Conservation (phyloP, 92 coral and sea anemone species). For the Isaurus tuberculatus region DNA sequence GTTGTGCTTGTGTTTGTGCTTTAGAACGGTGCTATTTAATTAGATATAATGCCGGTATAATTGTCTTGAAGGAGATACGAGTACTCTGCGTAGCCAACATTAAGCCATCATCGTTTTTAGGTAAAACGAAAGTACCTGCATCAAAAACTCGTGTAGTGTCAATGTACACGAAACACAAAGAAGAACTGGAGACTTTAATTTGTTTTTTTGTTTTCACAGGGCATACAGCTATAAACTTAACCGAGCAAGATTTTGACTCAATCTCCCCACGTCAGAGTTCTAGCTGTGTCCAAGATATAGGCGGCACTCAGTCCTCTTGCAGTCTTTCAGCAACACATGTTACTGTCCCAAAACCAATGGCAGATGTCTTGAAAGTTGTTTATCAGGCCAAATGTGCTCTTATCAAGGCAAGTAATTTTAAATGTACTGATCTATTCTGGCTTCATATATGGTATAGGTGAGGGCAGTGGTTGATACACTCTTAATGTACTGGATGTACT, state of each 20-base stretch:
- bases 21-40: no score
- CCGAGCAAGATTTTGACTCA: slow-evolving; percentile 59
- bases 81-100: no score
- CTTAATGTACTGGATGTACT: no score
- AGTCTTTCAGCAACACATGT: slow-evolving; percentile 59
- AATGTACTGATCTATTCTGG: background rate
- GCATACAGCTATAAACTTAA: slow-evolving; percentile 78
- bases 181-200: background rate
- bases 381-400: slow-evolving; percentile 94
- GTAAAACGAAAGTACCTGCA: no score
- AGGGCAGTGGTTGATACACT: background rate
- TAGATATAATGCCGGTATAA: no score
- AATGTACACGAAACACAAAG: no score
- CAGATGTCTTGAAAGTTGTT: slow-evolving; percentile 89
- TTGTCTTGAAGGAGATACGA: no score
- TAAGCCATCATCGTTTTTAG: no score
- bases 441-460: background rate
- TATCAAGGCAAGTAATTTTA: slow-evolving; percentile 69
- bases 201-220: slow-evolving; percentile 57
- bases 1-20: no score
- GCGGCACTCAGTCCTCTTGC: slow-evolving; percentile 56
- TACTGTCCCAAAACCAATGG: slow-evolving; percentile 76
- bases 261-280: slow-evolving; percentile 54
- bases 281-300: slow-evolving; percentile 60
- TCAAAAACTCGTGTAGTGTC: no score